Percentiles rank a stretch among this genome's conserved stretches.
These are phyloP conservation scores for Macaria liturata DNA, from an alignment of 2,888 invertebrate species.

Conservation along the genomic window DNA sequence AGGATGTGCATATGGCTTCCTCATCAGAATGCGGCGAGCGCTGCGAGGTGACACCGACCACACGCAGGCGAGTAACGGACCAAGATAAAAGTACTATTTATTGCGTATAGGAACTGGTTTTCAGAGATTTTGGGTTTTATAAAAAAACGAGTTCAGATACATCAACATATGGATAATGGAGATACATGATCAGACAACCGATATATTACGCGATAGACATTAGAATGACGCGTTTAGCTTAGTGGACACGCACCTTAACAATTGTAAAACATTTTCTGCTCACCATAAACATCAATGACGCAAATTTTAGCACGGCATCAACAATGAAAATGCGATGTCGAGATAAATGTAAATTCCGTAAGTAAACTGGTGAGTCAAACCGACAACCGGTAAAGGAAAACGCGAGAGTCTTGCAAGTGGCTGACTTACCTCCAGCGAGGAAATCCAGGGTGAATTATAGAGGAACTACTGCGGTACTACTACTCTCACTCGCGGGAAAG, in stretches of 20 bases:
- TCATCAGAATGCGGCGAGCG: background rate
- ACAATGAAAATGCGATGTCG: slow-evolving; percentile 24
- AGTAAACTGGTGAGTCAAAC: slow-evolving; percentile 29
- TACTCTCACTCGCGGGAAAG: slow-evolving; percentile 49
- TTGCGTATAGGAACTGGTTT: no score
- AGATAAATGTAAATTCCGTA: slow-evolving; percentile 28
- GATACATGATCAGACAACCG: no score
- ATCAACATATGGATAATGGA: no score
- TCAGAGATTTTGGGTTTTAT: no score
- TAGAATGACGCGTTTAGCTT: no score
- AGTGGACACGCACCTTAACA: no score
- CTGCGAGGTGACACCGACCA: no score
- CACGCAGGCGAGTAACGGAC: no score
- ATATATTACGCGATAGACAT: no score
- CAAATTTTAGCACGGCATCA: slow-evolving; percentile 24
- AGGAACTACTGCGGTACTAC: slow-evolving; percentile 38
- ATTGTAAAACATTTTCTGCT: background rate
- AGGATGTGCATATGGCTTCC: background rate
- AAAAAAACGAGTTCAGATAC: no score
- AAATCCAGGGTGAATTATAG: slow-evolving; percentile 68
- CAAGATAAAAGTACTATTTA: no score
- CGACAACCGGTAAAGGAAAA: slow-evolving; percentile 29
- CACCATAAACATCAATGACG: slow-evolving; percentile 14
- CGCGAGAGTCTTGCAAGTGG: slow-evolving; percentile 9
- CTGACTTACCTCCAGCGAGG: slow-evolving; percentile 60